These are phyloP conservation scores for Horisme vitalbata DNA, from an alignment of 2,888 invertebrate genomes.

Conservation along the genomic window DNA sequence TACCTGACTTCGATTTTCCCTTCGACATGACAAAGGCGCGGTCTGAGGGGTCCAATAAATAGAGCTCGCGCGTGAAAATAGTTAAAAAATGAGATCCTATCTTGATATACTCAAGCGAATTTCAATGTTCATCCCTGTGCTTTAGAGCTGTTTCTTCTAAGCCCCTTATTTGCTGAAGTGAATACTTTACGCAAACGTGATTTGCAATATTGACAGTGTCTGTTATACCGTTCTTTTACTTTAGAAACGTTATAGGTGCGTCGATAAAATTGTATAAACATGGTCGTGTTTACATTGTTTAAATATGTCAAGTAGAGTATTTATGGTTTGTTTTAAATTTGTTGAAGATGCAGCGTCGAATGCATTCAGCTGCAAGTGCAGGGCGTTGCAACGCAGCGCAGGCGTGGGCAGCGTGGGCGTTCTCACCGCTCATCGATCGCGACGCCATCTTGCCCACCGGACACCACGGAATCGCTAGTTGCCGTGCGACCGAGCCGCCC, in stretches of 20 bases:
- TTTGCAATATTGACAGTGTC: slow-evolving; percentile 51
- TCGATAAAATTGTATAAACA: slow-evolving; percentile 1
- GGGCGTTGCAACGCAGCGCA: slow-evolving; percentile 76
- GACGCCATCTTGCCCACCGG: slow-evolving; percentile 75
- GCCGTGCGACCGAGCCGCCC: slow-evolving; percentile 38
- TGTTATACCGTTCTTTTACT: slow-evolving; percentile 40
- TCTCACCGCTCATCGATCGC: slow-evolving; percentile 68
- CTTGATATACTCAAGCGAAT: slow-evolving; percentile 34
- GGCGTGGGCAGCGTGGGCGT: slow-evolving; percentile 76
- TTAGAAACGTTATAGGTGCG: slow-evolving; percentile 8
- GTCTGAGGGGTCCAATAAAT: slow-evolving; percentile 78
- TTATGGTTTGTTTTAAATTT: slow-evolving; percentile 19
- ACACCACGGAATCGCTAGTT: slow-evolving; percentile 57
- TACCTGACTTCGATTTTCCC: slow-evolving; percentile 78
- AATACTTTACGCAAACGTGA: slow-evolving; percentile 52
- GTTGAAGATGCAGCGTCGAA: slow-evolving; percentile 49
- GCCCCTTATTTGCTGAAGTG: slow-evolving; percentile 34
- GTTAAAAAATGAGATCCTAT: slow-evolving; percentile 64
- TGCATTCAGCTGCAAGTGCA: slow-evolving; percentile 56
- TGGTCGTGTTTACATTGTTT: neutral
- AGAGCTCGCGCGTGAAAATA: slow-evolving; percentile 69
- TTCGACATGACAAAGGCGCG: slow-evolving; percentile 79
- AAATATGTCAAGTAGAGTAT: slow-evolving; percentile 1
- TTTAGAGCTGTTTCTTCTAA: slow-evolving; percentile 48
- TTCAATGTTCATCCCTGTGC: slow-evolving; percentile 48